Percentiles rank a stretch among this genome's conserved stretches.
Conservation (phyloP, 2,113 vertebrate species). For the Lycocorax pyrrhopterus region DNA sequence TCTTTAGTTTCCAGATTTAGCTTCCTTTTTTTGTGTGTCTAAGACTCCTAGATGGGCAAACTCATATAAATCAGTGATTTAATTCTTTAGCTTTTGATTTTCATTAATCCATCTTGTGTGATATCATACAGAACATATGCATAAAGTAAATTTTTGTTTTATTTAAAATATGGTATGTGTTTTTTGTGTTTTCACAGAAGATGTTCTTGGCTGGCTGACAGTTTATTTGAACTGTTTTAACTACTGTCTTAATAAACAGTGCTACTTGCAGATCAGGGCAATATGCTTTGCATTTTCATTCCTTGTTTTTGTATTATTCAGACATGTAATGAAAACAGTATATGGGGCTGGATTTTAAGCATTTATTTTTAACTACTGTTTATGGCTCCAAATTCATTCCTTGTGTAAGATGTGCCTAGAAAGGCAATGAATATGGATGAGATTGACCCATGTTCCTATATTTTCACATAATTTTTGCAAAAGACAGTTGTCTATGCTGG, state of each 20-base stretch:
- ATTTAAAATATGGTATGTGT: background rate
- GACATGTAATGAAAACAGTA: slow-evolving; percentile 38
- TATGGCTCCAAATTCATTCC: slow-evolving; percentile 40
- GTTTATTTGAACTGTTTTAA: slow-evolving; percentile 13
- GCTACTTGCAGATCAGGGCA: slow-evolving; percentile 14
- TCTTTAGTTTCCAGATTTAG: background rate
- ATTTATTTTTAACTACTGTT: slow-evolving; percentile 60
- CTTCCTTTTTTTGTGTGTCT: background rate
- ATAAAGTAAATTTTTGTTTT: background rate
- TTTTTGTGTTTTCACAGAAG: background rate
- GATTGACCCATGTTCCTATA: slow-evolving; percentile 4
- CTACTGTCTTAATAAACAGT: slow-evolving; percentile 28
- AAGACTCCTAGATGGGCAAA: background rate
- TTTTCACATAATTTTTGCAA: slow-evolving; percentile 33
- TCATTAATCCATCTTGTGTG: background rate
- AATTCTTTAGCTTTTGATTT: background rate
- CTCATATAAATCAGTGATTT: background rate
- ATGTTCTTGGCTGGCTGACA: background rate
- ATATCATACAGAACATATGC: background rate
- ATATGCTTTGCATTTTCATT: slow-evolving; percentile 46
- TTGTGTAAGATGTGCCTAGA: slow-evolving; percentile 9
- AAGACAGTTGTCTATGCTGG: background rate
- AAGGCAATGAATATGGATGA: slow-evolving; percentile 24
- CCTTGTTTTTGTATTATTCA: slow-evolving; percentile 1
- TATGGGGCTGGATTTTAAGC: background rate